Conservation (phyloP, 2,113 vertebrate species). For the Sclerurus mexicanus region DNA sequence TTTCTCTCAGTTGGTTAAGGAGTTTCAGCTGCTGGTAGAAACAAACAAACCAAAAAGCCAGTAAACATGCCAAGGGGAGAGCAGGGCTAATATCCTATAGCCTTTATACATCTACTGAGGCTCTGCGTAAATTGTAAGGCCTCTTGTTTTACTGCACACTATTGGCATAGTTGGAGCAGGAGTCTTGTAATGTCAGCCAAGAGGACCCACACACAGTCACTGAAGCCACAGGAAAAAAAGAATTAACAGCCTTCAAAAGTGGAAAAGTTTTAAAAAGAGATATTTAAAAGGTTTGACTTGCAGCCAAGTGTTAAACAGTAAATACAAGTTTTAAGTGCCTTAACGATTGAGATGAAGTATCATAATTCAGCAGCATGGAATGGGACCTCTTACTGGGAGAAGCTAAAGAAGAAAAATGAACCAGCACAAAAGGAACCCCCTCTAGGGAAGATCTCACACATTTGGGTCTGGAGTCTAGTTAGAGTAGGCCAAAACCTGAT, state of each 20-base stretch:
- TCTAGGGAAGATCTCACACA: conserved; percentile 84
- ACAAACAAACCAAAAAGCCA: neutral
- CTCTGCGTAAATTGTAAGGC: neutral
- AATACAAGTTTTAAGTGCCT: conserved; percentile 74
- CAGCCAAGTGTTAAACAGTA: conserved; percentile 71
- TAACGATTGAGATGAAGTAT: conserved; percentile 74
- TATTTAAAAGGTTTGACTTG: conserved; percentile 75
- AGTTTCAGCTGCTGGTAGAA: neutral
- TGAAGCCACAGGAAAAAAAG: conserved; percentile 55
- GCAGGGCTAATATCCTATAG: neutral
- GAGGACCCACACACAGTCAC: conserved; percentile 33
- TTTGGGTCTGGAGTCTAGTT: conserved; percentile 76
- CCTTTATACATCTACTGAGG: neutral
- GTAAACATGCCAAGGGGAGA: neutral
- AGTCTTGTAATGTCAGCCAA: conserved; percentile 30
- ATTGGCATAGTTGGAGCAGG: neutral
- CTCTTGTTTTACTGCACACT: neutral
- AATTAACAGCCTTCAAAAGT: conserved; percentile 58
- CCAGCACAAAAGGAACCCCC: conserved; percentile 78
- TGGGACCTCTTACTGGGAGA: conserved; percentile 82
- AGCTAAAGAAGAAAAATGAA: conserved; percentile 78
- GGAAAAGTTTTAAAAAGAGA: conserved; percentile 63
- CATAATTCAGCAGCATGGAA: conserved; percentile 83
- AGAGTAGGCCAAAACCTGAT: conserved; percentile 85
- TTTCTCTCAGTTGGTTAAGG: neutral